Base-by-base conservation (phyloP, 2,113 vertebrate genomes). In the Uria lomvia region DNA sequence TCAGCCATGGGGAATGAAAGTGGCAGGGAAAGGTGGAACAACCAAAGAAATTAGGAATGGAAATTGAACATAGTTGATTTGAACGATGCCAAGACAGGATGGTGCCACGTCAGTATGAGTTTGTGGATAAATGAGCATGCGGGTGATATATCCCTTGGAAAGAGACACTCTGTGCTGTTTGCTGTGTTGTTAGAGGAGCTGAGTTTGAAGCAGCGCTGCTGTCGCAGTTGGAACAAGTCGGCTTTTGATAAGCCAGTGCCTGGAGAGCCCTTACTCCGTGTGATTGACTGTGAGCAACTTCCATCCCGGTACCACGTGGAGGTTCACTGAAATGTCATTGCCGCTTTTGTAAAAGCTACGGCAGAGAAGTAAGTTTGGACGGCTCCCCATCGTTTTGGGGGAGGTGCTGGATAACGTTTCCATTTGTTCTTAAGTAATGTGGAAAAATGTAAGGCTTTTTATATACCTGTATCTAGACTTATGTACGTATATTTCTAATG, bases 401-500 rank as follows among this genome's bases (percentile, higher is more conserved):
- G 45, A 66, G 38, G 14, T 24, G 27, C 12, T 78, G 52, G 72
- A 43, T 77, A 62, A 74, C 6, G 17, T 21, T 88, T 68, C 36
- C 8, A 22, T 29, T 49, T 88, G 15, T 30, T 77, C 36, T 60
- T 47, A 22, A 67, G 18, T 22, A 36, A 68, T 8, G 11, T 59
- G n/a, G 62, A 7, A 79, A 63, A 90, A 72, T 12, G 5, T 12
- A 13, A 14, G 16, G 18, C 2, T 15, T 65, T 79, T 32, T n/a
- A 10, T 50, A 30, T 24, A n/a, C 7, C 26, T 50, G 1, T 16
- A 24, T 60, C 20, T 74, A 53, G 15, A 34, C 21, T 65, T 77
- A 4, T 1, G 21, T 27, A 38, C 3, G 6, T 29, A 26, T 52
- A 8, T 3, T 15, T 1, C 2, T 8, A 15, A 6, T 6, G 15